These are phyloP conservation scores for Charanyca ferruginea DNA, from an alignment of 2,888 invertebrate species.

Conservation along the genomic window DNA sequence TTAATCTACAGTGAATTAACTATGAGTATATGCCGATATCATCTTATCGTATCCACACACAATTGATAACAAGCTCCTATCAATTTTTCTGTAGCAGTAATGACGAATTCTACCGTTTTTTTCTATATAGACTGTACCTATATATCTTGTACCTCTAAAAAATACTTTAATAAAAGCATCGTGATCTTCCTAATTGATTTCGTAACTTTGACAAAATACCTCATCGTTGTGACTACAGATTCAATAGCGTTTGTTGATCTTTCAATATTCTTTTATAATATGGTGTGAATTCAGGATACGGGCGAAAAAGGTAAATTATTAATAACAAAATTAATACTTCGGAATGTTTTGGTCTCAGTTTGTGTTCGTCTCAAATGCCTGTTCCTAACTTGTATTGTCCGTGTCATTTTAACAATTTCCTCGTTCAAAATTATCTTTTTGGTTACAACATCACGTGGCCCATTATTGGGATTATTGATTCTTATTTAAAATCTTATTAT, in stretches of 20 bases:
- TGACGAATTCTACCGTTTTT: conserved; percentile 42
- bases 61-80: conserved; percentile 62
- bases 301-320: conserved; percentile 61
- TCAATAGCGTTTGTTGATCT: background rate
- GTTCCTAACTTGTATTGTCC: conserved; percentile 55
- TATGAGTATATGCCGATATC: conserved; percentile 40
- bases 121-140: conserved; percentile 14
- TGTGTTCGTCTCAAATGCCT: conserved; percentile 58
- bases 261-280: conserved; percentile 15
- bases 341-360: conserved; percentile 37
- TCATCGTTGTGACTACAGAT: conserved; percentile 1
- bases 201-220: background rate
- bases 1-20: conserved; percentile 51
- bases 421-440: conserved; percentile 6
- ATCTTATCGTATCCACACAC: conserved; percentile 58
- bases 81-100: conserved; percentile 57
- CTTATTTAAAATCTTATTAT: background rate
- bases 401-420: conserved; percentile 30
- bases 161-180: background rate
- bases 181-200: background rate
- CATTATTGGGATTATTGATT: background rate
- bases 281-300: conserved; percentile 58
- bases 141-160: conserved; percentile 9
- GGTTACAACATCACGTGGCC: background rate
- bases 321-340: conserved; percentile 36